These are phyloP conservation scores for Pseudococcus longispinus DNA, from an alignment of 2,888 invertebrate species.

Conservation along the genomic window DNA sequence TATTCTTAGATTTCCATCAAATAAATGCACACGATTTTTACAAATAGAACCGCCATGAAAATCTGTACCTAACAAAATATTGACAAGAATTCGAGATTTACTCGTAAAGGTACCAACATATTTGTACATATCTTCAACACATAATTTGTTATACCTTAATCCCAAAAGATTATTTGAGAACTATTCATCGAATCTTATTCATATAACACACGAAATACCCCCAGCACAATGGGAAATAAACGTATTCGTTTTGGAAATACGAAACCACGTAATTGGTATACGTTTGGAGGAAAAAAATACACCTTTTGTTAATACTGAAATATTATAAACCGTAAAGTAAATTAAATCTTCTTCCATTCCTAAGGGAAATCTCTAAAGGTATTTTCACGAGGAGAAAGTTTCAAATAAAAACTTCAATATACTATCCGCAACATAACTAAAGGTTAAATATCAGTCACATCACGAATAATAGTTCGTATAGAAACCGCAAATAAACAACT, in stretches of 20 bases:
- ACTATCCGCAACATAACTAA: slow-evolving; percentile 40
- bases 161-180: neutral
- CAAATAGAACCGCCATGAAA: neutral
- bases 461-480: slow-evolving; percentile 34
- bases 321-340: slow-evolving; percentile 51
- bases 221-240: neutral
- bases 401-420: slow-evolving; percentile 45
- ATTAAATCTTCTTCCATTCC: slow-evolving; percentile 46
- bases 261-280: slow-evolving; percentile 33
- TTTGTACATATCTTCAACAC: neutral
- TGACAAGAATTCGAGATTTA: neutral
- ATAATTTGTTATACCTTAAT: neutral
- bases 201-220: neutral
- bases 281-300: slow-evolving; percentile 20
- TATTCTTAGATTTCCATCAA: neutral
- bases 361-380: slow-evolving; percentile 47
- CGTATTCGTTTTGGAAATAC: slow-evolving; percentile 12
- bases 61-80: neutral
- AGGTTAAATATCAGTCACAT: slow-evolving; percentile 44
- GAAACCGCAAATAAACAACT: slow-evolving; percentile 32
- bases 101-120: neutral
- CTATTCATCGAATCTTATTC: neutral
- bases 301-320: slow-evolving; percentile 45
- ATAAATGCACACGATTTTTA: neutral
- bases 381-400: slow-evolving; percentile 32